A percentile compares a stretch with the other conserved stretches of the same genome.
Conservation (phyloP, 2,113 vertebrate species). For the Leptosomus discolor region DNA sequence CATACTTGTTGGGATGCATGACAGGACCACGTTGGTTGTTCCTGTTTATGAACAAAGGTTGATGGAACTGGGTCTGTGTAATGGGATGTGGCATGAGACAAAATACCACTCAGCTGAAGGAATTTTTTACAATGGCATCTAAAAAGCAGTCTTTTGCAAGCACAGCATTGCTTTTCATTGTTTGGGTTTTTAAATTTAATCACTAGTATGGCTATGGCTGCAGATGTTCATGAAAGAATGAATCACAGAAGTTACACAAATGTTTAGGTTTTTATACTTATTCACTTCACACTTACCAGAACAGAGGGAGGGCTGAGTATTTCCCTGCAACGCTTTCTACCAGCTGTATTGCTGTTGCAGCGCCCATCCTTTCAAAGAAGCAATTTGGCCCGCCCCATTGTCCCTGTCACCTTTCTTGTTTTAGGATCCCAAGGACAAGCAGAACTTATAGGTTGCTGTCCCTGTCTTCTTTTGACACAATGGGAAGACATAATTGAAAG, state of each 20-base stretch:
- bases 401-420: background rate
- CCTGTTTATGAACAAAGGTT: background rate
- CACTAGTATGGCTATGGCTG: background rate
- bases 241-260: background rate
- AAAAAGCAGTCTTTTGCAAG: background rate
- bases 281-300: background rate
- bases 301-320: background rate
- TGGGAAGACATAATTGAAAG: background rate
- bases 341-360: background rate
- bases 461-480: background rate
- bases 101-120: background rate
- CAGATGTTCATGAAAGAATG: background rate
- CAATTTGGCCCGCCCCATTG: background rate
- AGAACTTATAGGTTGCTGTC: background rate
- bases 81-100: background rate
- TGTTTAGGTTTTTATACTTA: background rate
- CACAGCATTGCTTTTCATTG: background rate
- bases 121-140: background rate
- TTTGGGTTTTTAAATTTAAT: background rate
- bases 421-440: background rate
- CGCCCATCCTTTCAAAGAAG: background rate
- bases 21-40: background rate
- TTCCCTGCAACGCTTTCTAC: background rate
- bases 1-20: background rate
- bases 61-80: background rate